Evolutionary conservation across 2,888 invertebrate genomes (phyloP).

Genomic region (Listrodromus nycthemerus): DNA sequence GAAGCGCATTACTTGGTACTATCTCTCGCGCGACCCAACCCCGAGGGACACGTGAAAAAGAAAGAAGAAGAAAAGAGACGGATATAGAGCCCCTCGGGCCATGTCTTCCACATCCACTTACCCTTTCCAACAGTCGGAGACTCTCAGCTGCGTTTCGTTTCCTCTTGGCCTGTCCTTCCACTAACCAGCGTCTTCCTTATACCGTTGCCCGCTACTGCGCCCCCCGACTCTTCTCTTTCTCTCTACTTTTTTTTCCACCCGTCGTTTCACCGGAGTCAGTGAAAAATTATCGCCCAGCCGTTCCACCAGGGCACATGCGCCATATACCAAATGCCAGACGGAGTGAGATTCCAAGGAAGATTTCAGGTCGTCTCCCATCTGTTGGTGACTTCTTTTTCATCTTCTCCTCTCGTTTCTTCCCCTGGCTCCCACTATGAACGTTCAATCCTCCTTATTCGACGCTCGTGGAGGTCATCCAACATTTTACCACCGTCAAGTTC

Average conservation of each 20-base stretch:
- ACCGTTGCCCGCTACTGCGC: conserved; percentile 19
- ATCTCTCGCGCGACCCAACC: conserved; percentile 59
- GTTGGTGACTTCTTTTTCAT: conserved; percentile 6
- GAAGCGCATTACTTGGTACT: conserved; percentile 72
- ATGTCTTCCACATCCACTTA: conserved; percentile 68
- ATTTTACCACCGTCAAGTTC: not conserved
- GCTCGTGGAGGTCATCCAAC: not conserved
- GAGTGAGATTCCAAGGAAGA: conserved; percentile 37
- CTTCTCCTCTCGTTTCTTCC: not conserved
- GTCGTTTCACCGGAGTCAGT: conserved; percentile 55
- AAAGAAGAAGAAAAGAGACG: conserved; percentile 11
- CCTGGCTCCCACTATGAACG: not conserved
- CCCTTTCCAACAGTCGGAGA: conserved; percentile 53
- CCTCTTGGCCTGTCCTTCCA: conserved; percentile 33
- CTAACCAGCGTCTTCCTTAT: conserved; percentile 58
- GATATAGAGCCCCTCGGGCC: conserved; percentile 47
- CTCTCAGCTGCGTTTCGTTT: conserved; percentile 58
- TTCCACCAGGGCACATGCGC: conserved; percentile 45
- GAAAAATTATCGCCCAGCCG: conserved; percentile 70
- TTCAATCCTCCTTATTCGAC: conserved; percentile 11
- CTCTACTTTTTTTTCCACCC: conserved; percentile 6
- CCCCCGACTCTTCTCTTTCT: conserved; percentile 13
- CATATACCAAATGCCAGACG: conserved; percentile 7
- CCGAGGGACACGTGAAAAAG: conserved; percentile 31
- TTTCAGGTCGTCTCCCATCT: conserved; percentile 25